Evolutionary conservation across 2,797 vertebrate species (phyloP).

Genomic region (Phrynocephalus forsythii): DNA sequence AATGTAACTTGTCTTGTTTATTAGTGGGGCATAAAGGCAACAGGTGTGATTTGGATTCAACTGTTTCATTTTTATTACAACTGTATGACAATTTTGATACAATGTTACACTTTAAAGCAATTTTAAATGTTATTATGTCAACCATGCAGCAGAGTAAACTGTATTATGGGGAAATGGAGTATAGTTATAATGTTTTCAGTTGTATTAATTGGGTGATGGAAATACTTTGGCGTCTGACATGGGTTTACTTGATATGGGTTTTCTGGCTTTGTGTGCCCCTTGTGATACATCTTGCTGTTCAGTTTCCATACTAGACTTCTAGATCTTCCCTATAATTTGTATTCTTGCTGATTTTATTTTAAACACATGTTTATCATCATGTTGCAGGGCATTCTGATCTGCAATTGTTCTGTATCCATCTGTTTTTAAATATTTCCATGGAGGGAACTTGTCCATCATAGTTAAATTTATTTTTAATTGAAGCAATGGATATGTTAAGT

Average conservation of each 20-base stretch:
- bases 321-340: slow-evolving; percentile 75
- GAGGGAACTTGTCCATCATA: slow-evolving; percentile 43
- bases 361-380: slow-evolving; percentile 82
- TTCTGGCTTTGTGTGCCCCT: slow-evolving; percentile 88
- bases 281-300: slow-evolving; percentile 69
- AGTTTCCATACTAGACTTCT: slow-evolving; percentile 65
- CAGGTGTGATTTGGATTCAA: neutral
- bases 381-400: slow-evolving; percentile 88
- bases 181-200: slow-evolving; percentile 59
- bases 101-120: neutral
- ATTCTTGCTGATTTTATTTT: slow-evolving; percentile 68
- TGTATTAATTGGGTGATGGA: slow-evolving; percentile 58
- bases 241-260: slow-evolving; percentile 95
- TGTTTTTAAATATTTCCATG: slow-evolving; percentile 50
- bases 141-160: slow-evolving; percentile 93
- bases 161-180: slow-evolving; percentile 54
- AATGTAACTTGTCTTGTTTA: neutral
- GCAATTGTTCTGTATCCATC: slow-evolving; percentile 77
- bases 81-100: slow-evolving; percentile 23
- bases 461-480: slow-evolving; percentile 45
- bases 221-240: slow-evolving; percentile 96
- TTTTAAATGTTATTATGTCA: slow-evolving; percentile 59
- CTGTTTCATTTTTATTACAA: neutral
- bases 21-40: neutral
- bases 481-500: slow-evolving; percentile 51